These are phyloP conservation scores for Malurus elegans DNA, from an alignment of 2,113 vertebrate genomes.

Conservation along the genomic window DNA sequence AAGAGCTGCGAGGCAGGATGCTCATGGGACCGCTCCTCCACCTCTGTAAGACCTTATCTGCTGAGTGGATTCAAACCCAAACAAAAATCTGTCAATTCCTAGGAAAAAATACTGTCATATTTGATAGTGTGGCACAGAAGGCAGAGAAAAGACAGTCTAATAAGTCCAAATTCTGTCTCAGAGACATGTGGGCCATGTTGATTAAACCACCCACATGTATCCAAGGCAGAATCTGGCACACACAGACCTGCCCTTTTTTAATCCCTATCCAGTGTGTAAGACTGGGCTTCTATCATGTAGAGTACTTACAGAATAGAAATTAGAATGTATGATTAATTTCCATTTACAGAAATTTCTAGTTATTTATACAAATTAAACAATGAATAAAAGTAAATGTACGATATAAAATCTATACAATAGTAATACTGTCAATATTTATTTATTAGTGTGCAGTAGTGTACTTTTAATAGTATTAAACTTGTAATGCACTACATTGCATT, in stretches of 20 bases:
- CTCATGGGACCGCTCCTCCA: neutral
- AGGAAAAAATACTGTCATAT: neutral
- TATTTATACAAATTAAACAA: neutral
- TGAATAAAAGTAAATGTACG: neutral
- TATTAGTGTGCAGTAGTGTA: neutral
- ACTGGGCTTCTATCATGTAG: neutral
- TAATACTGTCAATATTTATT: neutral
- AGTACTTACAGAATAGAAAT: neutral
- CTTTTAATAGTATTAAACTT: neutral
- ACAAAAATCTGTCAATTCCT: neutral
- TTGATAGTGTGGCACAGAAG: neutral
- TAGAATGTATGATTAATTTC: neutral
- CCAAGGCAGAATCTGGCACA: slow-evolving; percentile 28
- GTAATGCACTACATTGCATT: neutral
- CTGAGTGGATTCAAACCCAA: neutral
- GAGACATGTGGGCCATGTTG: neutral
- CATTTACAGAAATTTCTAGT: neutral
- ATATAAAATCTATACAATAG: neutral
- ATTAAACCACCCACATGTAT: slow-evolving; percentile 30
- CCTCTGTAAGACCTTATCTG: neutral
- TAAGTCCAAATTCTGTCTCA: slow-evolving; percentile 21
- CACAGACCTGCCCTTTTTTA: neutral
- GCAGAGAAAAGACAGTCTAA: slow-evolving; percentile 45
- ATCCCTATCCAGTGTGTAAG: neutral
- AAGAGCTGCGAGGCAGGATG: neutral